Base-by-base conservation (phyloP, 2,888 invertebrate genomes). In the Harpalus rubripes region DNA sequence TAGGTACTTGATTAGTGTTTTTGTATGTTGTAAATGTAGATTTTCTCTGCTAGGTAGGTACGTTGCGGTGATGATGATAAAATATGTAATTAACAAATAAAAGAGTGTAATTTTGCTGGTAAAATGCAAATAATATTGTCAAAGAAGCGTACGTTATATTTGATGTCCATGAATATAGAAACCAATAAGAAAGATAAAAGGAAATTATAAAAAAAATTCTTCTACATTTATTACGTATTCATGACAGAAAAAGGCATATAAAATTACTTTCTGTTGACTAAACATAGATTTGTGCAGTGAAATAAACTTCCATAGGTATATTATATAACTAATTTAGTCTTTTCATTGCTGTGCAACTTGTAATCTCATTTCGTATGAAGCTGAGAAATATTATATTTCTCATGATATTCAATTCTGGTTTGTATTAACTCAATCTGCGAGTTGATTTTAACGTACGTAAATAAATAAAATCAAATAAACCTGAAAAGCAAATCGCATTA, bases 391-490 rank as follows among this genome's bases (percentile, higher is more conserved):
- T 59, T 59, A 63, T 63, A 63, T 63, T 63, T 63, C 63, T 63
- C 63, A 22, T 63, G 18, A 22, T 18, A 63, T 63, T 63, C 63
- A 10, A n/a, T 56, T 78, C 74, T 22, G 56, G 78, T 78, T 44
- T 22, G 16, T 56, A 74, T 58, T 78, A 78, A 78, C 78, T 58
- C 8, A 56, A 78, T 78, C 56, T 15, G 8, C 41, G 26, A 56
- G 26, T 78, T 78, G 56, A 56, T 76, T 76, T 59, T 76, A 52
- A 76, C 44, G 74, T 44, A 32, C 32, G 3, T 22, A 74, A 74
- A 76, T 78, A 78, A 78, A 56, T 58, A 56, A 78, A 78, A 78
- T 78, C 22, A 26, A 78, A 78, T 78, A 26, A 58, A 26, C 78
- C 2, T 78, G 56, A 22, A 78, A 56, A 78, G 58, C 58, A 56